Percentiles rank a stretch among this genome's conserved stretches.
Conservation (phyloP, 1,140 invertebrate species). For the Penaeus japonicus region DNA sequence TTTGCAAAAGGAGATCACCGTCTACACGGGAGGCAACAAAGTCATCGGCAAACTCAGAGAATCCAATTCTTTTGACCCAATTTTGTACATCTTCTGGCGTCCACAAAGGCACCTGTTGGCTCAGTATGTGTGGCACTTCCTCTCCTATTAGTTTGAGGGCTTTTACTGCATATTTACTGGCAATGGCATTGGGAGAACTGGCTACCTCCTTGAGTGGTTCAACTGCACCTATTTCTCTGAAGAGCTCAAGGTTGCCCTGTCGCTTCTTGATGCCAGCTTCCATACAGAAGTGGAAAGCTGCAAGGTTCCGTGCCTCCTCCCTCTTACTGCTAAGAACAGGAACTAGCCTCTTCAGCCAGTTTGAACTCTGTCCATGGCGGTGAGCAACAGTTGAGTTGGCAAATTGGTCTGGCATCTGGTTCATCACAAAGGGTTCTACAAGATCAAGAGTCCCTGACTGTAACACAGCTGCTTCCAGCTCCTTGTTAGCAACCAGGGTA, state of each 20-base stretch:
- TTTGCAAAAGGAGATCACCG: slow-evolving; percentile 93
- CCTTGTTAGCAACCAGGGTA: slow-evolving; percentile 95
- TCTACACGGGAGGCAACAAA: slow-evolving; percentile 94
- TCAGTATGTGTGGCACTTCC: slow-evolving; percentile 95
- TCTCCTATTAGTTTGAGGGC: slow-evolving; percentile 95
- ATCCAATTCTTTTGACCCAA: slow-evolving; percentile 98
- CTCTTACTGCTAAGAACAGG: slow-evolving; percentile 95
- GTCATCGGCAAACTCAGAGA: slow-evolving; percentile 80
- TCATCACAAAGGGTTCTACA: slow-evolving; percentile 94
- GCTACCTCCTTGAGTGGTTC: slow-evolving; percentile 96
- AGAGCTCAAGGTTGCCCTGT: slow-evolving; percentile 93
- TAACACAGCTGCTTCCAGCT: slow-evolving; percentile 95
- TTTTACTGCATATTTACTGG: slow-evolving; percentile 96
- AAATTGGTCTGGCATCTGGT: slow-evolving; percentile 94
- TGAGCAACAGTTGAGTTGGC: slow-evolving; percentile 87
- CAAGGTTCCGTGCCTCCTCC: slow-evolving; percentile 94
- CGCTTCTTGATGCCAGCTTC: slow-evolving; percentile 97
- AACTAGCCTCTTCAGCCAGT: slow-evolving; percentile 92
- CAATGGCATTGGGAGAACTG: slow-evolving; percentile 96
- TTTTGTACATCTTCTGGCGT: slow-evolving; percentile 94
- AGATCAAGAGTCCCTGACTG: slow-evolving; percentile 94
- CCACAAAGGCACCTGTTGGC: slow-evolving; percentile 98
- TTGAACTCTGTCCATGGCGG: slow-evolving; percentile 94
- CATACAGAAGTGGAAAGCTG: slow-evolving; percentile 99
- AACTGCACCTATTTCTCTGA: slow-evolving; percentile 93